phyloP scores from a whole-genome alignment of 2,113 vertebrate species.

The Azemiops feae region DNA sequence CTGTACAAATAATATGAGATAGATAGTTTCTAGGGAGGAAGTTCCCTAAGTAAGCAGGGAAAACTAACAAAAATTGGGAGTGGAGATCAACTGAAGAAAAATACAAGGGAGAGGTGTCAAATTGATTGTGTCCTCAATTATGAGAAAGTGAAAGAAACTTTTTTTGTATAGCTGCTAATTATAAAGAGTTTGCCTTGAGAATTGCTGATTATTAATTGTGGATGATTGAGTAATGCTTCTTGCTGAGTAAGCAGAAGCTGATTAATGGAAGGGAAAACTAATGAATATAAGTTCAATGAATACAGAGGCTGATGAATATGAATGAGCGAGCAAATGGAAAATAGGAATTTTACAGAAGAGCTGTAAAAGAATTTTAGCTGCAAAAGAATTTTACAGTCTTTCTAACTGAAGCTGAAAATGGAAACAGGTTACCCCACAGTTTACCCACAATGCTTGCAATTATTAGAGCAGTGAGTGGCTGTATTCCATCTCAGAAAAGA shows the following conservation, averaged over 20 bases:
- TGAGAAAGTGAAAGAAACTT: neutral
- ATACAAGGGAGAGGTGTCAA: neutral
- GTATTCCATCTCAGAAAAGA: neutral
- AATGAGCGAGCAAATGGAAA: neutral
- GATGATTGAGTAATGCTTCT: neutral
- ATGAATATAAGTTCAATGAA: neutral
- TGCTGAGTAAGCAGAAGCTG: neutral
- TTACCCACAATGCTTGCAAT: neutral
- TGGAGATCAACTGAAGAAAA: neutral
- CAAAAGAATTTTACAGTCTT: neutral
- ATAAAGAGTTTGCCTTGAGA: neutral
- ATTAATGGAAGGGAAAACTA: neutral
- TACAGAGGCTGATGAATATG: neutral
- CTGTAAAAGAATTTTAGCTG: neutral
- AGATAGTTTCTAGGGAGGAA: neutral
- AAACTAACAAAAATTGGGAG: neutral
- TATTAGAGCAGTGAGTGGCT: neutral
- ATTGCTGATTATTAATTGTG: neutral
- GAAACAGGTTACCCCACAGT: neutral
- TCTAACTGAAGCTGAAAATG: neutral
- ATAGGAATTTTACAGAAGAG: neutral
- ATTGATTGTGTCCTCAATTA: neutral
- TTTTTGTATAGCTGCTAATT: neutral
- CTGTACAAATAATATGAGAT: neutral
- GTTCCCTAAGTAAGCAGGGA: neutral